Evolutionary conservation across 2,797 vertebrate species (phyloP), one percentile per base, ranked within the genome.

Genomic region (Otolemur crassicaudatus): DNA sequence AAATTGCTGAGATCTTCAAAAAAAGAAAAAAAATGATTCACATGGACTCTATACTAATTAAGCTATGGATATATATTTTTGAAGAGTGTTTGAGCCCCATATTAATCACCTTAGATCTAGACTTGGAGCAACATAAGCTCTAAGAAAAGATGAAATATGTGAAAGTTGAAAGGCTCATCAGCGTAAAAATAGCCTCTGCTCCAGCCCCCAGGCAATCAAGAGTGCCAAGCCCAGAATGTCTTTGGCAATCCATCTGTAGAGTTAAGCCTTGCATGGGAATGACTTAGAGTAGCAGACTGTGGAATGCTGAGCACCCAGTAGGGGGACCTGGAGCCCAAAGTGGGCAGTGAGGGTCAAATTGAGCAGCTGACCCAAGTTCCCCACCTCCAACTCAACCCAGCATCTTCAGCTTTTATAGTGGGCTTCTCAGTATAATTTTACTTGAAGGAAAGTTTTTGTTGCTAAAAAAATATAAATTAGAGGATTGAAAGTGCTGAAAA

Each of bases 1-100:
- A 91, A 90, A 88, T 40, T 90, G 69, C 69, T 92, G 86, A 94
- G 20, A 58, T 53, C 76, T 84, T 90, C 29, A 82, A 40, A 40
- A 40, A 40, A 40, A 40, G 4, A 40, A 40, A 40, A 40, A 90
- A 83, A 91, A 49, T 72, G 23, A 65, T 58, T 31, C 49, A 17
- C 58, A 40, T 37, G 12, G 87, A 81, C 1, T 2, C 17, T 85
- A 46, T 11, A 34, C 17, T 65, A 88, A 79, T 91, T 85, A 93
- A 93, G 25, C 22, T n/a, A 53, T 19, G 22, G 12, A 19, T 73
- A n/a, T 63, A 37, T 3, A 91, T 73, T 92, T 86, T 83, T 20
- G 63, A 49, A 91, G 16, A 83, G 61, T 29, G 9, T 95, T 79
- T 70, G 58, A 89, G 29, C 29, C 5, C 25, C 2, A 16, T 8